Evolutionary conservation across 2,797 vertebrate species (phyloP).

Genomic region (Lithobates pipiens): DNA sequence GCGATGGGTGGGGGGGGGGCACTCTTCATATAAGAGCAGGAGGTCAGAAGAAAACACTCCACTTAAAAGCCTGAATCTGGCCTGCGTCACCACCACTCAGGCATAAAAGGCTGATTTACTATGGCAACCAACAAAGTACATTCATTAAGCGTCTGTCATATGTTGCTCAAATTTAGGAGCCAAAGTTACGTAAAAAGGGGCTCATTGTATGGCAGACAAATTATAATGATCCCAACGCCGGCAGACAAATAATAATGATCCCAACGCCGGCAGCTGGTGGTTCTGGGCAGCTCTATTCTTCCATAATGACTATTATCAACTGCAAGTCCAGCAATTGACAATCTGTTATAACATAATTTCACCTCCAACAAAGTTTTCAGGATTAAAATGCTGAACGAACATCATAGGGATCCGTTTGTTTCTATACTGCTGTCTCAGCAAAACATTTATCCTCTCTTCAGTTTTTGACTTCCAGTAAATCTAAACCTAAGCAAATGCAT

Average conservation of each 20-base stretch:
- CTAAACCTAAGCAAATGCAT: no score
- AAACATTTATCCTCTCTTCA: no score
- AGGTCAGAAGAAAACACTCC: constrained; percentile 36
- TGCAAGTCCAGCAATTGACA: background rate
- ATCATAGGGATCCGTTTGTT: background rate
- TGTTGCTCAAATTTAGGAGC: background rate
- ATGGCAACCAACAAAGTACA: constrained; percentile 31
- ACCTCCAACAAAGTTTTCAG: background rate
- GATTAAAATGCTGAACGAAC: background rate
- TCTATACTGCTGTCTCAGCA: no score
- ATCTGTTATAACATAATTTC: background rate
- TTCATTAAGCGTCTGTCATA: background rate
- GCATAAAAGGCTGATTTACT: constrained; percentile 43
- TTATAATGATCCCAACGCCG: background rate
- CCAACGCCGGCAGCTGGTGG: background rate
- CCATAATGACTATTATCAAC: background rate
- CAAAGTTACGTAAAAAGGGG: background rate
- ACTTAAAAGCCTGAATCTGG: constrained; percentile 28
- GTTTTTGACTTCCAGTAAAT: no score
- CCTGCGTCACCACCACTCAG: constrained; percentile 11
- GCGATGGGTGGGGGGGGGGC: background rate
- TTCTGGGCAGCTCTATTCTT: background rate
- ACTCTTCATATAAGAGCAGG: constrained; percentile 32
- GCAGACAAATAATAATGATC: no score
- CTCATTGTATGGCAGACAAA: background rate